Percentiles rank a stretch among this genome's conserved stretches.
Conservation (phyloP, 2,888 invertebrate species). For the Aphrophora alni region DNA sequence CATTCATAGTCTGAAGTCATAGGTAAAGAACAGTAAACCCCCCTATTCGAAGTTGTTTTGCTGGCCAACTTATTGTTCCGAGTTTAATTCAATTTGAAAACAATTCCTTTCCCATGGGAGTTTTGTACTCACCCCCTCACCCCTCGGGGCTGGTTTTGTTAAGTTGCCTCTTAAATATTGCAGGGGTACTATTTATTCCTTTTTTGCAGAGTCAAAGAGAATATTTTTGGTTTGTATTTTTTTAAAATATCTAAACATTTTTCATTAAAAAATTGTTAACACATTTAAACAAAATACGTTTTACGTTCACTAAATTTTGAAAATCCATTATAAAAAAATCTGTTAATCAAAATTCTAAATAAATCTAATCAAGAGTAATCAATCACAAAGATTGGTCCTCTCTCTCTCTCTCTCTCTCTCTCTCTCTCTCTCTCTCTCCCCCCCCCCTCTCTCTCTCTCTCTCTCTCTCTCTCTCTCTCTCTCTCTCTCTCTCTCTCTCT, state of each 20-base stretch:
- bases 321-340: no score
- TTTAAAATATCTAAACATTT: no score
- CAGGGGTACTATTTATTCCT: neutral
- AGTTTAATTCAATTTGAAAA: conserved; percentile 6
- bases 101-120: neutral
- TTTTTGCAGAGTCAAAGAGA: neutral
- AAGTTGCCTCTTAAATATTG: neutral
- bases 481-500: no score
- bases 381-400: no score
- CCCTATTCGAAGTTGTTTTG: neutral
- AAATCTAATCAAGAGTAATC: no score
- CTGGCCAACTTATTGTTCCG: neutral
- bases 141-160: neutral
- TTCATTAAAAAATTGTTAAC: no score
- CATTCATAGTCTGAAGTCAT: neutral
- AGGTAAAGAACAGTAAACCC: neutral
- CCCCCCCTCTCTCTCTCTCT: neutral
- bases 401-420: neutral
- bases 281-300: no score
- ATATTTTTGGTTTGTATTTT: no score
- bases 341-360: no score
- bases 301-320: no score
- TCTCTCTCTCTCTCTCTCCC: neutral
- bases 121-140: neutral
- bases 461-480: neutral